These are phyloP conservation scores for Hypena proboscidalis DNA, from an alignment of 2,888 invertebrate genomes.

Conservation along the genomic window DNA sequence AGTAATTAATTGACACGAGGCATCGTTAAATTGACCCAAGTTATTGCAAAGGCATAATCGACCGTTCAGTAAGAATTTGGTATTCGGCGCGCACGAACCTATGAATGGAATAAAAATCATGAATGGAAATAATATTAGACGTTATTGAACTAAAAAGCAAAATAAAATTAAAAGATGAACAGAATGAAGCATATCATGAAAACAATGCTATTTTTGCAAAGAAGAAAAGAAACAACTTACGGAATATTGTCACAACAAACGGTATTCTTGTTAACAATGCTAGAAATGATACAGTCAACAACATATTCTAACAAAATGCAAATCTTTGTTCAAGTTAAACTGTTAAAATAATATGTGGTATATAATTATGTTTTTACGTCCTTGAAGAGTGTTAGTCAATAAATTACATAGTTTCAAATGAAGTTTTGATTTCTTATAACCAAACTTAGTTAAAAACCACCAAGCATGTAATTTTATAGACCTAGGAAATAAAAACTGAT, in stretches of 20 bases:
- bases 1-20: constrained; percentile 52
- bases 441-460: constrained; percentile 5
- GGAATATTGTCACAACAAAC: constrained; percentile 37
- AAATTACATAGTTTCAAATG: constrained; percentile 19
- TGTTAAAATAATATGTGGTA: constrained; percentile 27
- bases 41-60: constrained; percentile 64
- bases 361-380: constrained; percentile 50
- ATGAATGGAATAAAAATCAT: constrained; percentile 14
- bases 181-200: not conserved
- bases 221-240: constrained; percentile 49
- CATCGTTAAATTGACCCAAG: constrained; percentile 61
- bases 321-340: constrained; percentile 36
- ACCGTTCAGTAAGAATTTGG: constrained; percentile 63
- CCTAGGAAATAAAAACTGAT: not conserved
- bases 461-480: not conserved
- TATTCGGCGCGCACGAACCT: constrained; percentile 72
- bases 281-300: constrained; percentile 55
- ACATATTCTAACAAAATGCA: constrained; percentile 56
- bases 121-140: not conserved
- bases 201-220: not conserved
- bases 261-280: constrained; percentile 53
- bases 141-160: not conserved
- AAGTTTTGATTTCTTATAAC: constrained; percentile 14
- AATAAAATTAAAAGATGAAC: not conserved
- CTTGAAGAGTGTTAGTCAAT: constrained; percentile 21